Base-by-base conservation (phyloP, 2,888 invertebrate species). In the Luperina nickerlii region DNA sequence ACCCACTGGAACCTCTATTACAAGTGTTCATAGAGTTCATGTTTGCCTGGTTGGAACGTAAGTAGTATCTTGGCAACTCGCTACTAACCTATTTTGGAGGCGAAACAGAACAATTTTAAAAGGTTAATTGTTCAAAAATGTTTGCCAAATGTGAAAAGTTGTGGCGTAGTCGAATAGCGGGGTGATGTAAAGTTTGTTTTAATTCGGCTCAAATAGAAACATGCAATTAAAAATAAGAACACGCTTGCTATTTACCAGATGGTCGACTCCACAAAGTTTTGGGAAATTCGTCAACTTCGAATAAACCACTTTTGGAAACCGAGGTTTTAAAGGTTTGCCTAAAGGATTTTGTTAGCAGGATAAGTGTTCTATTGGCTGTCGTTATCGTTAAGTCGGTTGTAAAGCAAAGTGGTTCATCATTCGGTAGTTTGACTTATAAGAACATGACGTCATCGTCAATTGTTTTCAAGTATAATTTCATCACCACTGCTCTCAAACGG, bases 101-200 rank as follows among this genome's bases (percentile, higher is more conserved):
- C 76, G 79, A 86, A 87, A 81, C 87, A 83, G 89, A 82, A 83
- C 87, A 88, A 90, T 90, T 92, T 92, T 91, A 90, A 92, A 91
- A 91, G 92, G 91, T 92, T 92, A 92, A 93, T 94, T 91, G 91
- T 89, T 76, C 90, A 92, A 93, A 93, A 91, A 92, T 91, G 90
- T 90, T 91, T 91, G 92, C 91, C 91, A 92, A 92, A 92, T 93
- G 93, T 91, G 90, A 84, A 90, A 93, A 93, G 91, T 94, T 93
- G 86, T 67, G 78, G 85, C 76, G 83, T 89, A 90, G 90, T 90
- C 88, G 79, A 78, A 90, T 87, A 84, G 83, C 82, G 86, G 84
- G 83, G 70, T 78, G 76, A 81, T 67, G 78, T 69, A 82, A 80
- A 83, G 74, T 89, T 73, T 79, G 81, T 88, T 86, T 87, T 84